A percentile compares a stretch with the other conserved stretches of the same genome.
Conservation (phyloP, 2,113 vertebrate genomes). For the Arenaria interpres region DNA sequence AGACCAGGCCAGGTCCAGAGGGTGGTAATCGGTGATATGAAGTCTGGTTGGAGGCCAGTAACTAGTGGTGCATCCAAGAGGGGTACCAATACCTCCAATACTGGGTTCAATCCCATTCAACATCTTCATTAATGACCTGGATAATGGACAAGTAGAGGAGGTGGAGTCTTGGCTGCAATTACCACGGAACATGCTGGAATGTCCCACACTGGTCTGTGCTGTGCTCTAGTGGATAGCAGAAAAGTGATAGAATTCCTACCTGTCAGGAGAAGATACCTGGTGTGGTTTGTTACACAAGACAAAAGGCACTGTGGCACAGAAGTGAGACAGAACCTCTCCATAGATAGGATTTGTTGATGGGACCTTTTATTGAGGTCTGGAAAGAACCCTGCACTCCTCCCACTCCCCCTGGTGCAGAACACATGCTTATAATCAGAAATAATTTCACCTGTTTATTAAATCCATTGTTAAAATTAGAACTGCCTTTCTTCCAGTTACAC, state of each 20-base stretch:
- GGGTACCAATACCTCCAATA: too few species aligned
- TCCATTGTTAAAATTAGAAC: neutral
- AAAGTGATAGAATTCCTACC: neutral
- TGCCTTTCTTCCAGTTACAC: neutral
- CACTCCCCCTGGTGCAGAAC: rapidly evolving
- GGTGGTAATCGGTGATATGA: neutral
- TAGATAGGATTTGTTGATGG: neutral
- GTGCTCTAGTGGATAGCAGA: neutral
- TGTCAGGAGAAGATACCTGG: neutral
- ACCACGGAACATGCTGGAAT: neutral
- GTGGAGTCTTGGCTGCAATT: neutral
- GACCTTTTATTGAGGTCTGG: rapidly evolving
- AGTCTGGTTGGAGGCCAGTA: neutral
- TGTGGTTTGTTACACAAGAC: neutral
- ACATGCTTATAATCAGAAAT: neutral
- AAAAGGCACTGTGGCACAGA: neutral
- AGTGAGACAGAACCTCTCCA: neutral
- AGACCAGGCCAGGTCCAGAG: neutral
- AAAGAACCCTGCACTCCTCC: neutral
- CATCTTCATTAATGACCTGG: neutral
- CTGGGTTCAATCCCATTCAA: neutral
- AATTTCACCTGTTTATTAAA: neutral
- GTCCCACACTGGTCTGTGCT: neutral
- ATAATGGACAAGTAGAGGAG: neutral
- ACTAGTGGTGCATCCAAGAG: neutral